A percentile compares a stretch with the other conserved stretches of the same genome.
Evolutionary conservation across 2,888 invertebrate species (phyloP).

Genomic region (Silvanus unidentatus): DNA sequence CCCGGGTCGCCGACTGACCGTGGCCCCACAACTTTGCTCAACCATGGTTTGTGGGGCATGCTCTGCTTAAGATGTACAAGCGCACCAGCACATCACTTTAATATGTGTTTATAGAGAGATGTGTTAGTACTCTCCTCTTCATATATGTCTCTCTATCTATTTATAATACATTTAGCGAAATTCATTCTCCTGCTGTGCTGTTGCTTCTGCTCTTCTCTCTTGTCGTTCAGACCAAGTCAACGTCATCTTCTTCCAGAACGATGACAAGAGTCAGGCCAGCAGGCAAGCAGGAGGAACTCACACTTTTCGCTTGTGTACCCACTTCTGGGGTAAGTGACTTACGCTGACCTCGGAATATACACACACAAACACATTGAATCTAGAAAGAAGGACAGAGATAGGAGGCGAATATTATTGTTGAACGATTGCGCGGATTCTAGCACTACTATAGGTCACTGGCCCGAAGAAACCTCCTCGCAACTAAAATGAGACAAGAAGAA

Average conservation of each 20-base stretch:
- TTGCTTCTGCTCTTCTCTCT: too few relatives aligned
- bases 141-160: conserved; percentile 7
- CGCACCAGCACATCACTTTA: not conserved
- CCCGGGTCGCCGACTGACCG: conserved; percentile 43
- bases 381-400: not conserved
- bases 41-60: conserved; percentile 24
- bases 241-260: too few relatives aligned
- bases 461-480: conserved; percentile 40
- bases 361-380: conserved; percentile 11
- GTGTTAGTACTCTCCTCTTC: conserved; percentile 2
- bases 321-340: conserved; percentile 61
- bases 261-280: conserved; percentile 13
- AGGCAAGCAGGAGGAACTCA: conserved; percentile 24
- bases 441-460: conserved; percentile 42
- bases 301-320: conserved; percentile 33
- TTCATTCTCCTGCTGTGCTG: conserved; percentile 26
- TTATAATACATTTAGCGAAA: conserved; percentile 24
- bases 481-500: conserved; percentile 12
- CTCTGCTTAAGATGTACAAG: conserved; percentile 16
- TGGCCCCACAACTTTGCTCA: conserved; percentile 20
- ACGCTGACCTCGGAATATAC: conserved; percentile 50
- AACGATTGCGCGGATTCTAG: conserved; percentile 26
- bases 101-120: too few relatives aligned
- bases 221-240: conserved; percentile 2
- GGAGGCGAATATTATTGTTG: conserved; percentile 32